Evolutionary conservation across 2,113 vertebrate genomes (phyloP), one percentile per base, ranked within the genome.

Genomic region (Halcyon senegalensis): DNA sequence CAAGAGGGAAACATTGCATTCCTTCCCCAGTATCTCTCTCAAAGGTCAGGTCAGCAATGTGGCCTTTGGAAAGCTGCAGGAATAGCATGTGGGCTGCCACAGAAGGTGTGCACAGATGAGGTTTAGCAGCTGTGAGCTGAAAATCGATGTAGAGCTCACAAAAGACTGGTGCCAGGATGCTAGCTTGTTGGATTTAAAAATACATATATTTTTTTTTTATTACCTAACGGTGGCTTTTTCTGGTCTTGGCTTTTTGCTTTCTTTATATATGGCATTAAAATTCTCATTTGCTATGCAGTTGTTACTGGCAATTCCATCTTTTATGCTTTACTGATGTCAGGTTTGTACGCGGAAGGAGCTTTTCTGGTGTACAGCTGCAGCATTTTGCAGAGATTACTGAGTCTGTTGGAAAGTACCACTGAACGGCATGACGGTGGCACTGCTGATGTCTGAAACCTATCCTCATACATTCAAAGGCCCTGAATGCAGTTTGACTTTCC

Each of bases 101-200:
- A 51, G 59, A 55, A 74, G 67, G 88, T 55, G 68, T 3, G 1
- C 0, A 0, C 82, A 94, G 93, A 79, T 92, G 89, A 55, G 56
- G 24, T 24, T 90, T 78, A 91, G 89, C 95, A 95, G 86, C 82
- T 96, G 83, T 43, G 58, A 92, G 62, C 35, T 93, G 86, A 91
- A 82, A 93, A 92, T 81, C 56, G 53, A 43, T 16, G 17, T 0
- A 17, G 44, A 93, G 41, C 39, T 90, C 76, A 82, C 76, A 69
- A 70, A 84, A 68, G 30, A 35, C 11, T 81, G 53, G 56, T 87
- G 39, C 35, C 87, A 91, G 80, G 25, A 43, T 80, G 66, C 31
- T n/a, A 75, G 20, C 50, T 84, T 59, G 37, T 70, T 62, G 43
- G 37, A 39, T 64, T 41, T 62, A 13, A 39, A 14, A 37, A 1